Evolutionary conservation across 1,140 invertebrate genomes (phyloP).

Genomic region (Drosophila kikkawai): DNA sequence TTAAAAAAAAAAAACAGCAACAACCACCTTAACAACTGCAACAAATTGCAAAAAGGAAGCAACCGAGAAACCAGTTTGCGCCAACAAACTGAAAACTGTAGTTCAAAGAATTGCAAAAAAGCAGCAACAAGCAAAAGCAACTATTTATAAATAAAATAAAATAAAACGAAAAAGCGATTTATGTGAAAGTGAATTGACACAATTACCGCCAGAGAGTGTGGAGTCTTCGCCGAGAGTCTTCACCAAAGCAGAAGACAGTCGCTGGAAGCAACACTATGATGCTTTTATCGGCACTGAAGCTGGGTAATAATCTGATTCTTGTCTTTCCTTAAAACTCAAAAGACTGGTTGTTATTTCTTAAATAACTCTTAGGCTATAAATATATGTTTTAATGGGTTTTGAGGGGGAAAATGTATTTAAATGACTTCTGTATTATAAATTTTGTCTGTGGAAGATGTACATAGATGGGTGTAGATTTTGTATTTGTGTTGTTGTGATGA

Average conservation of each 20-base stretch:
- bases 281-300: conserved; percentile 84
- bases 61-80: conserved; percentile 75
- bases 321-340: not conserved
- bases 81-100: conserved; percentile 60
- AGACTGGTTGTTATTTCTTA: not conserved
- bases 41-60: conserved; percentile 82
- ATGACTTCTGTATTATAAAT: conserved; percentile 4
- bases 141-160: conserved; percentile 36
- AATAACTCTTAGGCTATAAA: not conserved
- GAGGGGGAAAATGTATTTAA: not conserved
- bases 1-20: conserved; percentile 11
- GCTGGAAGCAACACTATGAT: conserved; percentile 75
- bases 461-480: not conserved
- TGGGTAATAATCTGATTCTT: conserved; percentile 67
- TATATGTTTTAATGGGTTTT: not conserved
- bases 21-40: conserved; percentile 62
- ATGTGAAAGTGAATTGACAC: conserved; percentile 82
- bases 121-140: conserved; percentile 24
- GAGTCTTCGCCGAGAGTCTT: conserved; percentile 27
- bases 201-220: conserved; percentile 52
- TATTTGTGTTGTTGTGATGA: not conserved
- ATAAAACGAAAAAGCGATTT: conserved; percentile 59
- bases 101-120: conserved; percentile 64
- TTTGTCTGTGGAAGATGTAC: not conserved
- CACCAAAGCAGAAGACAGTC: conserved; percentile 12